Evolutionary conservation across 1,140 invertebrate genomes (phyloP), one percentile per base, ranked within the genome.

Genomic region (Heliconius himera): DNA sequence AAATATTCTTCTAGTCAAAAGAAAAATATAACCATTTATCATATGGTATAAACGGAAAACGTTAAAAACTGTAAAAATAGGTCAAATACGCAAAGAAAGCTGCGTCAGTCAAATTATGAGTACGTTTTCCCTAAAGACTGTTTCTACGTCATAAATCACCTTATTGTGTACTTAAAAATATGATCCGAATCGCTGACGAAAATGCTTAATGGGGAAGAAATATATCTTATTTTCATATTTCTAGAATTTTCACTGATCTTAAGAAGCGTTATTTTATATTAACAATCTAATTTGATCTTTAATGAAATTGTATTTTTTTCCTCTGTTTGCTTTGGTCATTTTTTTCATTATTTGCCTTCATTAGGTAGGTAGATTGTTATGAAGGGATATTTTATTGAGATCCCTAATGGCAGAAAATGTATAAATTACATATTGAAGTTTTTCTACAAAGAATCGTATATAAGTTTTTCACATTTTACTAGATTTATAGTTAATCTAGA

Each of bases 131-230:
- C 29, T 80, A 73, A 80, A 73, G 74, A 75, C 74, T 80, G 49
- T 73, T 71, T 76, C 41, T 66, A 60, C 66, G 70, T 79, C 73
- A 70, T 79, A 79, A 79, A 79, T 79, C 78, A 79, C 41, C 70
- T 79, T 75, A 79, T 79, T 79, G 60, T 79, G 66, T 56, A 41
- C 78, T 72, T 75, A 75, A 79, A 54, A 79, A 72, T 79, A 79
- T 79, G 73, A 74, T 66, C 29, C 78, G 71, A 74, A 79, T 75
- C 74, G 66, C 73, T 56, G 54, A n/a, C 41, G 73, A 51, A 49
- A 75, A 76, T 33, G 73, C 66, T 79, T 73, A 79, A 18, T 75
- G 60, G 71, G 54, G 22, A 74, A 79, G 74, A 79, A 74, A 74
- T 74, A 79, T 56, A 72, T 75, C 71, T 70, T 26, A 74, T 74